Evolutionary conservation across 2,888 invertebrate genomes (phyloP).

Genomic region (Torymus texanus): DNA sequence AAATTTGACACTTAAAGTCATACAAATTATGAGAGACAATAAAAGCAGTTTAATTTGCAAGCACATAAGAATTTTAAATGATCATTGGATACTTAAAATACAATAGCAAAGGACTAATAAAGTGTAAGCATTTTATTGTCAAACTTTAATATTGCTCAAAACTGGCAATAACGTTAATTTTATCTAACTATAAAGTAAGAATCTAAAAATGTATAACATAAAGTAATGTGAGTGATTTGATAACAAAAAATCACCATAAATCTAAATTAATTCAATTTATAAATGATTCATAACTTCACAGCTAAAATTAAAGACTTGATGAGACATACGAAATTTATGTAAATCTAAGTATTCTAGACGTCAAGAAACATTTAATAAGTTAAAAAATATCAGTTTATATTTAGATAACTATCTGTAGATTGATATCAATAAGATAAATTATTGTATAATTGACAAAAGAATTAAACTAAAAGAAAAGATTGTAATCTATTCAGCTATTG

Average conservation of each 20-base stretch:
- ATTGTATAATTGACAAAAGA: too few species aligned
- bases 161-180: not conserved
- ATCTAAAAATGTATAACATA: too few species aligned
- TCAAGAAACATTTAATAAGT: too few species aligned
- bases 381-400: too few species aligned
- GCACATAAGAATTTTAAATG: not conserved
- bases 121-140: not conserved
- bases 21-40: not conserved
- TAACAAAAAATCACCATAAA: not conserved
- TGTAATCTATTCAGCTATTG: too few species aligned
- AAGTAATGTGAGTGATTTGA: not conserved
- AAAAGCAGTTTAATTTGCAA: not conserved
- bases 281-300: slow-evolving; percentile 12
- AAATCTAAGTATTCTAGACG: too few species aligned
- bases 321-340: not conserved
- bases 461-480: too few species aligned
- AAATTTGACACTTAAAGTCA: too few species aligned
- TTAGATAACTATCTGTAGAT: too few species aligned
- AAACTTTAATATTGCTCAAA: slow-evolving; percentile 5
- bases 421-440: too few species aligned
- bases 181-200: not conserved
- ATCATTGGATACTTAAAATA: not conserved
- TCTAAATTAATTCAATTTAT: slow-evolving; percentile 6
- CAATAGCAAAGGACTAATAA: not conserved
- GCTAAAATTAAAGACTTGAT: not conserved